Evolutionary conservation across 2,888 invertebrate genomes (phyloP), one percentile per base, ranked within the genome.

Genomic region (Callimorpha dominula): DNA sequence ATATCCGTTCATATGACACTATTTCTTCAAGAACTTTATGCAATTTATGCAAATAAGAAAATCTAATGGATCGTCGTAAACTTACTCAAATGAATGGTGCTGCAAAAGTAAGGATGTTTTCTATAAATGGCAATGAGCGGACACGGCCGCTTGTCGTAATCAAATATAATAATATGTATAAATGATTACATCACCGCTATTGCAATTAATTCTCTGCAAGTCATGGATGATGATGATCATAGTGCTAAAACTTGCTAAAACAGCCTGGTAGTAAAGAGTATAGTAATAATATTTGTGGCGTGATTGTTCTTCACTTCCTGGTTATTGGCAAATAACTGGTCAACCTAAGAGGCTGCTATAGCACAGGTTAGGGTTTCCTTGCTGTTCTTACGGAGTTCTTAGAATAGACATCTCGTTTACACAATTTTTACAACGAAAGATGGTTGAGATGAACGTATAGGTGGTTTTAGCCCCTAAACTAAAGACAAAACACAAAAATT

Each of bases 41-140:
- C 64, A 40, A 72, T 68, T 72, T 72, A 15, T 64, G 68, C 64
- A 40, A 72, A 64, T 68, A 46, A n/a, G 64, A 68, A 68, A 57
- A 54, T 64, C 72, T 46, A 15, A 64, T 54, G 46, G 17, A 64
- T 54, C 31, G 12, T 14, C 14, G 42, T 17, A 2, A 46, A 40
- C 7, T 49, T 69, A 64, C 50, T 42, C 5, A 43, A 65, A 7
- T 65, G 52, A 71, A 40, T 60, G 65, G 17, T 43, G 54, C 20
- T 42, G 40, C 15, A 46, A 46, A 31, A 62, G 17, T 15, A 50
- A 71, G 67, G 52, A 71, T 71, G 20, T 42, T 63, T 71, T 63
- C 62, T 52, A 52, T 65, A 66, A 50, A 50, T 60, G 57, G 54
- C 43, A 70, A 54, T 54, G 46, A 31, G 60, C 71, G 65, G 66